Evolutionary conservation across 1,140 invertebrate genomes (phyloP), one percentile per base, ranked within the genome.

Genomic region (Heliothis subflexa): DNA sequence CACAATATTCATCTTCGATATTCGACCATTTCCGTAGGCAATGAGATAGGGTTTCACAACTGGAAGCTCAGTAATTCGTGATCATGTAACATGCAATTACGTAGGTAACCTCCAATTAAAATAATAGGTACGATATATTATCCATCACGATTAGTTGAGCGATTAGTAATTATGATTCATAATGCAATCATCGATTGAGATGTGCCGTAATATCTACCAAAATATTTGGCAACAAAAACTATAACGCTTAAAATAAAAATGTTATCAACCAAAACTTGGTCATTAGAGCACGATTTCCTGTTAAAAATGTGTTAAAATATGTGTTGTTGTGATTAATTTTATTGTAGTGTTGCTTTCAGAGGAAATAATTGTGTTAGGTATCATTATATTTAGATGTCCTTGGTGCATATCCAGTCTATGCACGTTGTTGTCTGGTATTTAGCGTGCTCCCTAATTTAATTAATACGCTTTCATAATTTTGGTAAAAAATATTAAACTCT

Each of bases 71-170:
- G 25, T 55, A 33, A 40, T 33, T 71, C 50, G 50, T 55, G 50
- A 33, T 54, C 49, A 49, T n/a, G 50, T 59, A 61, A 74, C 72
- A 61, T 49, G 40, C 18, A 61, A 74, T 74, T 74, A 74, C 47
- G 55, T 74, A 61, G 55, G 72, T 16, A 54, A 28, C 33, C 16
- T 62, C 59, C 68, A 66, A 68, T 59, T 18, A 16, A 18, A 59
- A 59, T 21, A 40, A 40, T 40, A 40, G 33, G 7, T 47, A 33
- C n/a, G 10, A 13, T 28, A 52, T 33, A 50, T 40, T 62, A 62
- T 25, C n/a, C 13, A 59, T 21, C 61, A 68, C 75, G 75, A 68
- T 78, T 70, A 16, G 3, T 62, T 68, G 62, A 7, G 10, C 33
- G 9, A 40, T 40, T 40, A n/a, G 62, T 62, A 18, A 64, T 75